phyloP scores from a whole-genome alignment of 2,888 invertebrate genomes.

The Drosophila testacea region DNA sequence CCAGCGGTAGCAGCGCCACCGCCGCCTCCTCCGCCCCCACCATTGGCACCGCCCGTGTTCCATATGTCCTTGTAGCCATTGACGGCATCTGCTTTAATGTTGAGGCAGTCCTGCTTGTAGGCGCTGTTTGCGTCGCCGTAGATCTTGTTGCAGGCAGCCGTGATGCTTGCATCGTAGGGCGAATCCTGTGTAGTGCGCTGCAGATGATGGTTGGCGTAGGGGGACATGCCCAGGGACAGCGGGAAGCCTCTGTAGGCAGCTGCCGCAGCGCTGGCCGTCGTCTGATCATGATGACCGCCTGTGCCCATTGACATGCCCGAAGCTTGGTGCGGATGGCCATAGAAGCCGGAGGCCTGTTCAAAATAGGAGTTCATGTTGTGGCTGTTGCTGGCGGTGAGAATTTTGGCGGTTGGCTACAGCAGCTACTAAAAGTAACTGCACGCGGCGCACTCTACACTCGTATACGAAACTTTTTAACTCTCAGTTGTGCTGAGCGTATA shows the following conservation, averaged over 20 bases:
- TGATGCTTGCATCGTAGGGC: constrained; percentile 95
- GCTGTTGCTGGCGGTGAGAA: constrained; percentile 85
- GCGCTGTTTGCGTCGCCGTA: constrained; percentile 84
- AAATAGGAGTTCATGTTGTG: constrained; percentile 96
- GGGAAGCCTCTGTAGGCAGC: constrained; percentile 93
- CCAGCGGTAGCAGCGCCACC: constrained; percentile 86
- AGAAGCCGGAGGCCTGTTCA: constrained; percentile 96
- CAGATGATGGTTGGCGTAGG: constrained; percentile 92
- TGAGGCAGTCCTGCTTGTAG: constrained; percentile 91
- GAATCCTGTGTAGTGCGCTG: constrained; percentile 94
- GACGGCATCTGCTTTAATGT: constrained; percentile 86
- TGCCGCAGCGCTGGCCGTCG: constrained; percentile 87
- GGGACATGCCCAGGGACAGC: constrained; percentile 93
- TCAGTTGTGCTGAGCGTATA: constrained; percentile 7
- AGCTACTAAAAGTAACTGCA: constrained; percentile 64
- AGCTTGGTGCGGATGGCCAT: constrained; percentile 95
- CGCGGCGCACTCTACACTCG: constrained; percentile 43
- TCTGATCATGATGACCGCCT: constrained; percentile 90
- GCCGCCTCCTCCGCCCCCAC: constrained; percentile 87
- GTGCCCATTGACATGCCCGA: constrained; percentile 88
- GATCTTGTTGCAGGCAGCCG: constrained; percentile 92
- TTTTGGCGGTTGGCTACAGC: constrained; percentile 83
- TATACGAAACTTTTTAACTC: constrained; percentile 11
- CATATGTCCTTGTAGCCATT: constrained; percentile 88
- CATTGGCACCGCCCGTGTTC: constrained; percentile 86